Base-by-base conservation (phyloP, 1,140 invertebrate species). In the Nasonia longicornis region DNA sequence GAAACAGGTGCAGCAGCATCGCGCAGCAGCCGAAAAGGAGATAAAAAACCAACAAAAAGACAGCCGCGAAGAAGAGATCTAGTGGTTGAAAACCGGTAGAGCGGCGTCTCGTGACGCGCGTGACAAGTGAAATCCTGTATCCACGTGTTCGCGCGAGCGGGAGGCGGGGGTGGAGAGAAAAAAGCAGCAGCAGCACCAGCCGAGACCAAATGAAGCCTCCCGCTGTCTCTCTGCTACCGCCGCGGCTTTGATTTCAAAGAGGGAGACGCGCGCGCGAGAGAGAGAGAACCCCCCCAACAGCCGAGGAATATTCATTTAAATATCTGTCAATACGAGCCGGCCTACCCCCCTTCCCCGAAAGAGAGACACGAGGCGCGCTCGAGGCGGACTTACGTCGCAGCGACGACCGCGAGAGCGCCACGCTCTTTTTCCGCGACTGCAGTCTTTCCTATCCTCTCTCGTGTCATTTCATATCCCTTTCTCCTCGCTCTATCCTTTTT, bases 301-400 rank as follows among this genome's bases (percentile, higher is more conserved):
- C 83, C 82, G 83, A 88, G 87, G 85, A 87, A 90, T 89, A 90
- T 89, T 89, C 89, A 89, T 90, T 90, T 89, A 90, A 89, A 90
- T 89, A 89, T 88, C 88, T 90, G 89, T 88, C 89, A 87, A 90
- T 85, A 86, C 82, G 84, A 86, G 85, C 87, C 84, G 84, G 82
- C 83, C 85, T 84, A 83, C 83, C 78, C 14, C 63, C 63, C 11
- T n/a, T 11, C 4, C 16, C 11, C 26, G 26, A 78, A 67, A 45
- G 29, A 64, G 74, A n/a, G 22, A 69, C 35, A 63, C 45, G 26
- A 26, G 14, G 67, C 45, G 35, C 75, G 83, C 85, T 81, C 84
- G 83, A 79, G 85, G 82, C 82, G 86, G 48, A 89, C 89, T 89
- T 89, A 89, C 86, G 82, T 88, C 84, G 12, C 22, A 16, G 38